phyloP scores from a whole-genome alignment of 2,888 invertebrate genomes.

The Rhingia rostrata region DNA sequence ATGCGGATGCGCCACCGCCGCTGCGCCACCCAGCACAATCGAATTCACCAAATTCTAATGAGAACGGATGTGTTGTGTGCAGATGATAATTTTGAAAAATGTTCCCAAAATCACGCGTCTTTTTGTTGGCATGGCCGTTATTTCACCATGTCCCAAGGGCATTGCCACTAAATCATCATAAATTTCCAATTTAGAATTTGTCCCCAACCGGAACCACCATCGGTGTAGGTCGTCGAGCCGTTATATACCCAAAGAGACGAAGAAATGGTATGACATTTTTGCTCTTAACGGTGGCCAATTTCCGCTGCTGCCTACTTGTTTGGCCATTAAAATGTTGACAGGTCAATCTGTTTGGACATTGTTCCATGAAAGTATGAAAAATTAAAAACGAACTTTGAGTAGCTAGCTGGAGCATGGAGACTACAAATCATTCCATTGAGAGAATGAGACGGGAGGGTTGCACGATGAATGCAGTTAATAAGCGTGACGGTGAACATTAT shows the following conservation, averaged over 20 bases:
- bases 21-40: neutral
- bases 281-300: slow-evolving; percentile 54
- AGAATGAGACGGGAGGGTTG: neutral
- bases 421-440: slow-evolving; percentile 21
- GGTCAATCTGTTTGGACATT: slow-evolving; percentile 68
- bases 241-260: neutral
- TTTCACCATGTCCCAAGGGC: slow-evolving; percentile 24
- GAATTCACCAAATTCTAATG: neutral
- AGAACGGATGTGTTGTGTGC: slow-evolving; percentile 28
- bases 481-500: slow-evolving; percentile 57
- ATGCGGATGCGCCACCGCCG: too few relatives aligned
- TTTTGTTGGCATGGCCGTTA: neutral
- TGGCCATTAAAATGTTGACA: slow-evolving; percentile 58
- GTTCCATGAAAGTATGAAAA: slow-evolving; percentile 56
- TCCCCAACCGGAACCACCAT: slow-evolving; percentile 34
- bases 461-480: slow-evolving; percentile 54
- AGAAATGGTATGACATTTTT: slow-evolving; percentile 22
- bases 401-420: neutral
- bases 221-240: neutral
- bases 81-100: slow-evolving; percentile 29
- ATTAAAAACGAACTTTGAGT: slow-evolving; percentile 52
- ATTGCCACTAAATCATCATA: slow-evolving; percentile 67
- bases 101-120: slow-evolving; percentile 44
- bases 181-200: slow-evolving; percentile 73
- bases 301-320: slow-evolving; percentile 62